Conservation (phyloP, 2,797 vertebrate species). For the Eulemur albifrons region DNA sequence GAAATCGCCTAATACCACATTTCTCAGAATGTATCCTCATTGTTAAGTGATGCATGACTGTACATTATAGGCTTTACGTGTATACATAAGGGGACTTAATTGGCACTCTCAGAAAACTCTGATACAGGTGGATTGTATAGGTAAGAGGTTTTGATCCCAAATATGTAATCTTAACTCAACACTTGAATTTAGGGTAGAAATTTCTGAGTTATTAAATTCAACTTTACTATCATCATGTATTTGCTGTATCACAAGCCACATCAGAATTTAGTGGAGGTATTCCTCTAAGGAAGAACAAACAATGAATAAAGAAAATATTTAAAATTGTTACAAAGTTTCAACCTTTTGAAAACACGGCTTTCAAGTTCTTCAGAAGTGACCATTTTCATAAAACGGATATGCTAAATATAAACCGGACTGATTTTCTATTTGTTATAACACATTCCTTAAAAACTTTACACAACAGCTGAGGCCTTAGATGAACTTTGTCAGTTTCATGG, state of each 20-base stretch:
- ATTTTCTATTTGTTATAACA: not conserved
- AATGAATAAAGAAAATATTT: not conserved
- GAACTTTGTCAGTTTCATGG: not conserved
- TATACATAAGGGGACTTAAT: not conserved
- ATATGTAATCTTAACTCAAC: not conserved
- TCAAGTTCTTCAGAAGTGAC: not conserved
- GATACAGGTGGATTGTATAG: not conserved
- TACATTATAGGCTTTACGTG: not conserved
- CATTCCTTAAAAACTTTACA: not conserved
- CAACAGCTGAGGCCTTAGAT: not conserved
- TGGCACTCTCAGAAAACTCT: not conserved
- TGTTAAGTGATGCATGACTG: not conserved
- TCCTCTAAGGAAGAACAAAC: not conserved
- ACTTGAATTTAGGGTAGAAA: not conserved
- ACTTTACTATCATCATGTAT: not conserved
- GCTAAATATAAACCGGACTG: not conserved
- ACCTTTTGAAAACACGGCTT: not conserved
- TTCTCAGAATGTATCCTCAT: not conserved
- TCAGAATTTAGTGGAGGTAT: not conserved
- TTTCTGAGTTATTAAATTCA: not conserved
- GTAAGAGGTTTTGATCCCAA: not conserved
- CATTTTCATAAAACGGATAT: not conserved
- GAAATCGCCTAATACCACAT: not conserved
- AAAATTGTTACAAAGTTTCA: not conserved
- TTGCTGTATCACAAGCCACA: not conserved